These are phyloP conservation scores for Drosophila acutilabella DNA, from an alignment of 2,888 invertebrate genomes.

Conservation along the genomic window DNA sequence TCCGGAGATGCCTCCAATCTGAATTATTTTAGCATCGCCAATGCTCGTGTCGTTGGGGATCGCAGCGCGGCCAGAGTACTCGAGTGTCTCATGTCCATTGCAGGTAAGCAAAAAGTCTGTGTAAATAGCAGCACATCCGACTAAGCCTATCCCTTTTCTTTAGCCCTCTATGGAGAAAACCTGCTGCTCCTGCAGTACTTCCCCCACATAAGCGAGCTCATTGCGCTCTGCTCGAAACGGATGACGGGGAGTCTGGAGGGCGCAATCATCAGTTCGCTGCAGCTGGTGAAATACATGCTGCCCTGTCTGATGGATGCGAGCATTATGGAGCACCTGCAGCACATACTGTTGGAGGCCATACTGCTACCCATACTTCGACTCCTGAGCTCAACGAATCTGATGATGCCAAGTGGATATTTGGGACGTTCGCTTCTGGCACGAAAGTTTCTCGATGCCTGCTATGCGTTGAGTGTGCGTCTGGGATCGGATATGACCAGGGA, in stretches of 20 bases:
- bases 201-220: slow-evolving; percentile 94
- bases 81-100: slow-evolving; percentile 94
- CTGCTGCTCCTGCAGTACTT: slow-evolving; percentile 95
- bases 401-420: slow-evolving; percentile 92
- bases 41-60: slow-evolving; percentile 91
- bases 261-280: slow-evolving; percentile 93
- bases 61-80: slow-evolving; percentile 94
- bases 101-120: slow-evolving; percentile 86
- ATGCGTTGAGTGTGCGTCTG: slow-evolving; percentile 91
- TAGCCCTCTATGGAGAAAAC: slow-evolving; percentile 68
- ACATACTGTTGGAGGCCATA: slow-evolving; percentile 93
- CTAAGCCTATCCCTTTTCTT: not conserved
- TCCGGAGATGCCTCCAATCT: slow-evolving; percentile 85
- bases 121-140: not conserved
- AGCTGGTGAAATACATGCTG: slow-evolving; percentile 91
- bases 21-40: slow-evolving; percentile 88
- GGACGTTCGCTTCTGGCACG: slow-evolving; percentile 91
- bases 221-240: slow-evolving; percentile 92
- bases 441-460: slow-evolving; percentile 93
- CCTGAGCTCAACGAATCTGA: slow-evolving; percentile 91
- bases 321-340: slow-evolving; percentile 94
- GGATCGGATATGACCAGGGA: slow-evolving; percentile 92
- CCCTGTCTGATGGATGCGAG: slow-evolving; percentile 93
- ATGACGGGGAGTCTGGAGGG: slow-evolving; percentile 94
- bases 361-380: slow-evolving; percentile 93